These are phyloP conservation scores for Minunthozetes semirufus DNA, from an alignment of 2,888 invertebrate species.

Conservation along the genomic window DNA sequence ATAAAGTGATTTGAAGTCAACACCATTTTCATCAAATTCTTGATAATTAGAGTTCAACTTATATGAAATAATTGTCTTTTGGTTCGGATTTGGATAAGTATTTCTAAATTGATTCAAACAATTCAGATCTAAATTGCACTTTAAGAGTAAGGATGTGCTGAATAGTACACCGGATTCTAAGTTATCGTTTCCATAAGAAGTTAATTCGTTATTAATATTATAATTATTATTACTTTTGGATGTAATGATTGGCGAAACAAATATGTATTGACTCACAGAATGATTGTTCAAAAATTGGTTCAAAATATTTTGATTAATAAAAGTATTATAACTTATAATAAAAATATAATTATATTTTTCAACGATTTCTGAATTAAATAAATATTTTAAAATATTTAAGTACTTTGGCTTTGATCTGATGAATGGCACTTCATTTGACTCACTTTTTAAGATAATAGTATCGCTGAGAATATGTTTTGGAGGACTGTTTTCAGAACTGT, in stretches of 20 bases:
- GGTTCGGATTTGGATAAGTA: neutral
- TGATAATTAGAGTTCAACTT: conserved; percentile 11
- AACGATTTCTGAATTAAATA: conserved; percentile 23
- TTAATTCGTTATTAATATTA: neutral
- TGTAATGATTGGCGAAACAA: neutral
- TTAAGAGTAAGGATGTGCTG: conserved; percentile 27
- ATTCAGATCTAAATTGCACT: neutral
- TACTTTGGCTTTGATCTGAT: conserved; percentile 19
- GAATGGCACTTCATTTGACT: conserved; percentile 24
- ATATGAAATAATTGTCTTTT: conserved; percentile 1
- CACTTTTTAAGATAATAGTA: conserved; percentile 21
- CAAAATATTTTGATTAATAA: conserved; percentile 71
- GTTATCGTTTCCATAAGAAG: neutral
- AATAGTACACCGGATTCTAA: conserved; percentile 32
- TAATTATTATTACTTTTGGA: neutral
- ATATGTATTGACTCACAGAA: conserved; percentile 75
- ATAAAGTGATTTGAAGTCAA: neutral
- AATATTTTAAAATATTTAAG: conserved; percentile 22
- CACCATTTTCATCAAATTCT: neutral
- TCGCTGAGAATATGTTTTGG: neutral
- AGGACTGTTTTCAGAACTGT: neutral
- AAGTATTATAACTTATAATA: conserved; percentile 73
- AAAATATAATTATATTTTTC: conserved; percentile 83
- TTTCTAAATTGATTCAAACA: conserved; percentile 12
- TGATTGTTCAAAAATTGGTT: conserved; percentile 64